Conservation (phyloP, 2,888 invertebrate genomes). For the Leucophenga montana region DNA sequence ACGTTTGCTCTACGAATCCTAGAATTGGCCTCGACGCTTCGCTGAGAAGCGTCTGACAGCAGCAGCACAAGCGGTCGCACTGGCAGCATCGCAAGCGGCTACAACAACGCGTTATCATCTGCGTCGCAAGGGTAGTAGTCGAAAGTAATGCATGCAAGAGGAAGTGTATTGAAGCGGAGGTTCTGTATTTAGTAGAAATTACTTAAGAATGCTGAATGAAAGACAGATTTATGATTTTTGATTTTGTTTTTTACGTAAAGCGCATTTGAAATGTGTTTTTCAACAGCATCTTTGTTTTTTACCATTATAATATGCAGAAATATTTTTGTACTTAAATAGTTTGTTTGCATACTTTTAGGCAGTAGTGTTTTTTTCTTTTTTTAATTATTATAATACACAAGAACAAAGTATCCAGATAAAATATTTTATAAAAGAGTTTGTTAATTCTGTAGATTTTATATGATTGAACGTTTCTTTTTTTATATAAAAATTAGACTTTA, state of each 20-base stretch:
- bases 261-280: constrained; percentile 17
- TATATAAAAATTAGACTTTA: no score
- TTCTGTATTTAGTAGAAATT: no score
- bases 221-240: not conserved
- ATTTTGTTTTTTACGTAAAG: not conserved
- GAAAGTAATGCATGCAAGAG: constrained; percentile 45
- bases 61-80: constrained; percentile 58
- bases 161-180: no score
- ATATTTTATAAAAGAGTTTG: no score
- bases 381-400: no score
- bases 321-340: constrained; percentile 13
- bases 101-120: constrained; percentile 59
- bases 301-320: not conserved
- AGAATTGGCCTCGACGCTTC: constrained; percentile 75
- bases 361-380: no score
- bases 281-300: not conserved
- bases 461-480: no score
- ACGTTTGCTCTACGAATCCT: constrained; percentile 92
- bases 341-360: no score
- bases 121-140: constrained; percentile 58
- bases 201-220: not conserved
- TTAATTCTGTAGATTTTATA: no score
- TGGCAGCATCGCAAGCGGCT: constrained; percentile 43
- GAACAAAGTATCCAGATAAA: no score
- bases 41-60: constrained; percentile 63